phyloP scores from a whole-genome alignment of 2,888 invertebrate species.

The Limnephilus marmoratus region DNA sequence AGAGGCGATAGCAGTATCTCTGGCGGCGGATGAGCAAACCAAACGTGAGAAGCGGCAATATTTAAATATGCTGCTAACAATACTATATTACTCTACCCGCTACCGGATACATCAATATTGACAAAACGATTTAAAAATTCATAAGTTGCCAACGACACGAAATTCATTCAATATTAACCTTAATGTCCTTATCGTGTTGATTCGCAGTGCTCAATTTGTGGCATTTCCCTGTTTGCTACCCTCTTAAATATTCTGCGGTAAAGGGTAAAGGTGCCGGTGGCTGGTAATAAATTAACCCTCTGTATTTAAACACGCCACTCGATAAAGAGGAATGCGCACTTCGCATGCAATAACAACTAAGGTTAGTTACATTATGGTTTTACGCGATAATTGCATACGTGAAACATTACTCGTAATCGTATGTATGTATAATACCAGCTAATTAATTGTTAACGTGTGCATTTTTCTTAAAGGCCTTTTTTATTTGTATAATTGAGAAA shows the following conservation, averaged over 20 bases:
- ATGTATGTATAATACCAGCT: neutral
- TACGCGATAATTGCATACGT: neutral
- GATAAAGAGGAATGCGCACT: neutral
- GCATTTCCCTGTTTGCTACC: neutral
- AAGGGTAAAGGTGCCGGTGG: neutral
- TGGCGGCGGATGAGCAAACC: too few species aligned
- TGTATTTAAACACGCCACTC: neutral
- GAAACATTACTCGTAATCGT: neutral
- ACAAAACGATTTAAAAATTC: neutral
- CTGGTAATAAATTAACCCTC: constrained; percentile 13
- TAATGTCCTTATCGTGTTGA: neutral
- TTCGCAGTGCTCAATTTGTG: neutral
- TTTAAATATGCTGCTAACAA: too few species aligned
- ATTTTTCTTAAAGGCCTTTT: neutral
- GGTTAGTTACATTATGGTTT: neutral
- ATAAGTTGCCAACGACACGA: neutral
- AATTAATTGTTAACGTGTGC: neutral
- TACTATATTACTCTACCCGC: too few species aligned
- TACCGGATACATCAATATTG: neutral
- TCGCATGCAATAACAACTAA: neutral
- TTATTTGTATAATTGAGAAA: too few species aligned
- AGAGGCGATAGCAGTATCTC: too few species aligned
- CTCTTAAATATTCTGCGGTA: constrained; percentile 14
- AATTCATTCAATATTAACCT: neutral
- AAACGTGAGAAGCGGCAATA: too few species aligned